phyloP scores from a whole-genome alignment of 2,113 vertebrate species.

The Etia nguti region DNA sequence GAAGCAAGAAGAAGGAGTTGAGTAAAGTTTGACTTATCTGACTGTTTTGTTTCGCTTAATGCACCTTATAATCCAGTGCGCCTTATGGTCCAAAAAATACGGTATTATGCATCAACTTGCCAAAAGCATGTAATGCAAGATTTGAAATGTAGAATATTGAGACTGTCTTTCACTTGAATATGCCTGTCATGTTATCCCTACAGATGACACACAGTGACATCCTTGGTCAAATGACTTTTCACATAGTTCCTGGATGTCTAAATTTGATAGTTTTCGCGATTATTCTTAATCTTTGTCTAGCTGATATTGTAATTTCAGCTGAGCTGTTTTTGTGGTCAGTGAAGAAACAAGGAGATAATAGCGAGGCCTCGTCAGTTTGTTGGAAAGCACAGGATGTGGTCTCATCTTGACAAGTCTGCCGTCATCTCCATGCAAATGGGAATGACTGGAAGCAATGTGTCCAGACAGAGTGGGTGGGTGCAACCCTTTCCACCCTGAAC shows the following conservation, averaged over 20 bases:
- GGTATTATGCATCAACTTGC: neutral
- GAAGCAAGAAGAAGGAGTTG: too few species aligned
- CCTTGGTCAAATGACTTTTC: neutral
- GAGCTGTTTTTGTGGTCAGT: neutral
- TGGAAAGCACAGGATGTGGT: constrained; percentile 45
- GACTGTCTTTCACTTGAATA: neutral
- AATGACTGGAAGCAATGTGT: constrained; percentile 41
- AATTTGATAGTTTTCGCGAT: neutral
- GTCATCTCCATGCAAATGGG: constrained; percentile 45
- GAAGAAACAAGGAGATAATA: neutral
- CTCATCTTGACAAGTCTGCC: neutral
- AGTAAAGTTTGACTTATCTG: too few species aligned
- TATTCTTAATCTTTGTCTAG: neutral
- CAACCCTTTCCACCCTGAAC: constrained; percentile 2
- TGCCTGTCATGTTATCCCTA: neutral
- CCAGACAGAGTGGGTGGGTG: constrained; percentile 59
- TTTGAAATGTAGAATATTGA: neutral
- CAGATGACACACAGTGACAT: neutral
- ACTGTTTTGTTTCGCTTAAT: too few species aligned
- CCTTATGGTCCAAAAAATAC: too few species aligned
- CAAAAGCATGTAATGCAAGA: neutral
- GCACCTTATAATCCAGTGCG: too few species aligned
- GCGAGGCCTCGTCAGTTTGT: neutral
- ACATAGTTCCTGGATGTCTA: neutral
- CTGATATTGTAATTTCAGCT: neutral